Evolutionary conservation across 2,888 invertebrate species (phyloP), one percentile per base, ranked within the genome.

Genomic region (Mesodorylaimus sp.): DNA sequence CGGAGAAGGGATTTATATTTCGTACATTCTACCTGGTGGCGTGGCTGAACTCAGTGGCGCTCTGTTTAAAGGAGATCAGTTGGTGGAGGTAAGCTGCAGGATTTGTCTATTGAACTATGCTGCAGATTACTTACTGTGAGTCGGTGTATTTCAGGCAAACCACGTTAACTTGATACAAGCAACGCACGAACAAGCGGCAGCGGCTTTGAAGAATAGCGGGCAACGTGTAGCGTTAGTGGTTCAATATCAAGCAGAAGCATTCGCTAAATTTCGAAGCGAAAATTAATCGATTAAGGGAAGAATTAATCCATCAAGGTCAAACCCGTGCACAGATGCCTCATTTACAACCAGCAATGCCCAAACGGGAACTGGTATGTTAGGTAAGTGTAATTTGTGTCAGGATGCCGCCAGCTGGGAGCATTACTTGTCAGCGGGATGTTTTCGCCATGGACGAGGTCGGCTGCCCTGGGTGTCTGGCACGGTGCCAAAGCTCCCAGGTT

Each of bases 221-320:
- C 87, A 89, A 63, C 80, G 81, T 52, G 95, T 95, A 55, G 84
- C 83, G 57, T 76, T 97, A 64, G 80, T 87, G 50, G 86, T 88
- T 38, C 88, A 91, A 68, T 91, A 93, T 72, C 79, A 83, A 66
- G 93, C 95, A 23, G 89, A 91, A 68, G 73, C n/a, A n/a, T n/a
- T n/a, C n/a, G n/a, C n/a, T n/a, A n/a, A n/a, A 97, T 62, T 97
- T 97, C 70, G 95, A 97, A 73, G 89, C 91, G 27, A 87, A 91
- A 71, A 91, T 97, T 66, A 89, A 95, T 73, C 88, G 91, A 73
- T 75, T 95, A 56, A 84, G 95, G 68, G 89, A 89, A 68, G 88
- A 91, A 69, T 80, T 83, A 69, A 60, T 65, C 41, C 48, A 51
- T 32, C 13, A 24, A 42, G 47, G 51, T 38, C 24, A 48, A 29